phyloP scores from a whole-genome alignment of 2,888 invertebrate genomes.

The Eilema depressum region DNA sequence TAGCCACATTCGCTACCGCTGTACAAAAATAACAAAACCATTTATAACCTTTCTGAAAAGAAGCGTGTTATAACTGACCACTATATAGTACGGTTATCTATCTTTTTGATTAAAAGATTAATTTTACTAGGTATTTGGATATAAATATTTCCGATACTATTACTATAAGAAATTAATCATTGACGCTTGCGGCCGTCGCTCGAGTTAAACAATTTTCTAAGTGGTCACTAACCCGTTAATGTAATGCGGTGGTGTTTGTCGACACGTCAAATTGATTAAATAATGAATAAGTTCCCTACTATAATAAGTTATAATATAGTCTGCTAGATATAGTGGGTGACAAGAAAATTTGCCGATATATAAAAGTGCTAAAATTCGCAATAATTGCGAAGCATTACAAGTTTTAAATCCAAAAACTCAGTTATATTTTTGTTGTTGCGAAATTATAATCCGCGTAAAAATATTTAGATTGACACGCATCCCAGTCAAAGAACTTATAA shows the following conservation, averaged over 20 bases:
- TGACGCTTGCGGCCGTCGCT: conserved; percentile 53
- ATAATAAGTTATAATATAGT: conserved; percentile 23
- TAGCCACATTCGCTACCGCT: background rate
- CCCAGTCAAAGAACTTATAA: background rate
- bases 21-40: conserved; percentile 21
- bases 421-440: background rate
- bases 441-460: background rate
- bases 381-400: background rate
- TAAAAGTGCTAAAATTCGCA: background rate
- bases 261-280: conserved; percentile 43
- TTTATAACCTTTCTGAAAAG: conserved; percentile 23
- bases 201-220: conserved; percentile 61
- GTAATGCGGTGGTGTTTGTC: conserved; percentile 56
- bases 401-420: background rate
- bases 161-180: conserved; percentile 72
- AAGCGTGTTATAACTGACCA: conserved; percentile 22
- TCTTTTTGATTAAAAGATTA: conserved; percentile 42
- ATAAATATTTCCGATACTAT: conserved; percentile 46
- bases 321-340: conserved; percentile 12
- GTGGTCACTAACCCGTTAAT: conserved; percentile 62
- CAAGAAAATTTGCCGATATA: background rate
- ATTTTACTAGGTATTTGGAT: conserved; percentile 46
- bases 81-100: conserved; percentile 28
- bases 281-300: conserved; percentile 10
- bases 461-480: background rate